These are phyloP conservation scores for Conops quadrifasciatus DNA, from an alignment of 2,888 invertebrate genomes.

Conservation along the genomic window DNA sequence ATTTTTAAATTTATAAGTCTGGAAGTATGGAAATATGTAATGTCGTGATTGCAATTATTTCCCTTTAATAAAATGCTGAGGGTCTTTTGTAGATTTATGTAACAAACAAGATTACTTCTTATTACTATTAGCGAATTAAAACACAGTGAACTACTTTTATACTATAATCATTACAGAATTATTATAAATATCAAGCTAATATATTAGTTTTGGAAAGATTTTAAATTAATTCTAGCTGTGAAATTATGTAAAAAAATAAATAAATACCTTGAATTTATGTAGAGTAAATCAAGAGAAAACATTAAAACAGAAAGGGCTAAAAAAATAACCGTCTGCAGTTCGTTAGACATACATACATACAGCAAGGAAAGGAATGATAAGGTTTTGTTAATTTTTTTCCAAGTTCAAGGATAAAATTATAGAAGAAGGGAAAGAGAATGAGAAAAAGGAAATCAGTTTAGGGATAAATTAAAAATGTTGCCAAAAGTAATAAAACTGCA, in stretches of 20 bases:
- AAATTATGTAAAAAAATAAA: constrained; percentile 38
- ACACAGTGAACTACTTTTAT: too few relatives aligned
- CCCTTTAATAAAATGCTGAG: too few relatives aligned
- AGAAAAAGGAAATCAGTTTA: constrained; percentile 24
- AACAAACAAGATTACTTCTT: too few relatives aligned
- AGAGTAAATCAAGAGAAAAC: constrained; percentile 67
- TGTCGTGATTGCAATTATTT: too few relatives aligned
- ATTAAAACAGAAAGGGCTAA: constrained; percentile 67
- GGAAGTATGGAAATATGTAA: too few relatives aligned
- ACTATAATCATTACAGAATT: too few relatives aligned
- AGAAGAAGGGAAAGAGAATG: constrained; percentile 30
- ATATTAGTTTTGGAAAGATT: constrained; percentile 7
- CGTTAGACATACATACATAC: too few relatives aligned
- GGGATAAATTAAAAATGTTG: background rate
- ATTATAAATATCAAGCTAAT: background rate
- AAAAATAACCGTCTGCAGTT: constrained; percentile 66
- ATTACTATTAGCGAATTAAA: too few relatives aligned
- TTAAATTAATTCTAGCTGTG: background rate
- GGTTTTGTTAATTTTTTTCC: constrained; percentile 30
- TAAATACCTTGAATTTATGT: constrained; percentile 66
- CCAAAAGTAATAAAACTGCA: background rate
- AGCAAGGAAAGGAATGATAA: constrained; percentile 39
- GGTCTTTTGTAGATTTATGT: too few relatives aligned
- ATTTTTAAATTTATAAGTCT: too few relatives aligned
- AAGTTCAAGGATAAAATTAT: constrained; percentile 19